Evolutionary conservation across 1,140 invertebrate genomes (phyloP).

Genomic region (Anthonomus grandis): DNA sequence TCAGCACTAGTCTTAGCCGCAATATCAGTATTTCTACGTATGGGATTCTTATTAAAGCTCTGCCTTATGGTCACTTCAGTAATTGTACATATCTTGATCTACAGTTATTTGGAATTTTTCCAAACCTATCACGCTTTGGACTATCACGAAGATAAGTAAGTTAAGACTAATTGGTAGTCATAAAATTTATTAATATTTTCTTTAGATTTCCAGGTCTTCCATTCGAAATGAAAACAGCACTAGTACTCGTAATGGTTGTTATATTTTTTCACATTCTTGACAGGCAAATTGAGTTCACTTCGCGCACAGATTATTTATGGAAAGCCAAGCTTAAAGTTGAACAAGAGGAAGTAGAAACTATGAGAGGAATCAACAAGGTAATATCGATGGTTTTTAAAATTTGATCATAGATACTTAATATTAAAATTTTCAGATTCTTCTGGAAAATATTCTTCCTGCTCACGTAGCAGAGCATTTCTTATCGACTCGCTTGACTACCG

Average conservation of each 20-base stretch:
- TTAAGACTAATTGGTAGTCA: too few species aligned
- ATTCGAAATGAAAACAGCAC: slow-evolving; percentile 62
- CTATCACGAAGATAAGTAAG: slow-evolving; percentile 57
- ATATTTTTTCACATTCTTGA: slow-evolving; percentile 73
- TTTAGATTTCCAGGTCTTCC: slow-evolving; percentile 63
- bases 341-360: slow-evolving; percentile 91
- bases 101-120: slow-evolving; percentile 60
- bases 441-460: slow-evolving; percentile 95
- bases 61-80: slow-evolving; percentile 69
- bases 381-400: neutral
- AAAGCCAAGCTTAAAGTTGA: slow-evolving; percentile 87
- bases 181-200: too few species aligned
- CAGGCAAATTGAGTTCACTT: slow-evolving; percentile 81
- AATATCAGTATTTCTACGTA: slow-evolving; percentile 79
- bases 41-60: slow-evolving; percentile 80
- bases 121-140: slow-evolving; percentile 54
- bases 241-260: slow-evolving; percentile 59
- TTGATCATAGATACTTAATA: neutral
- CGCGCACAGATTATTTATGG: slow-evolving; percentile 88
- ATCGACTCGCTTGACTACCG: slow-evolving; percentile 63
- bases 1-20: slow-evolving; percentile 72
- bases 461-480: slow-evolving; percentile 95
- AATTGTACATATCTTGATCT: slow-evolving; percentile 61
- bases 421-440: slow-evolving; percentile 61
- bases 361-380: slow-evolving; percentile 90